These are phyloP conservation scores for Corythaeola cristata DNA, from an alignment of 2,113 vertebrate species.

Conservation along the genomic window DNA sequence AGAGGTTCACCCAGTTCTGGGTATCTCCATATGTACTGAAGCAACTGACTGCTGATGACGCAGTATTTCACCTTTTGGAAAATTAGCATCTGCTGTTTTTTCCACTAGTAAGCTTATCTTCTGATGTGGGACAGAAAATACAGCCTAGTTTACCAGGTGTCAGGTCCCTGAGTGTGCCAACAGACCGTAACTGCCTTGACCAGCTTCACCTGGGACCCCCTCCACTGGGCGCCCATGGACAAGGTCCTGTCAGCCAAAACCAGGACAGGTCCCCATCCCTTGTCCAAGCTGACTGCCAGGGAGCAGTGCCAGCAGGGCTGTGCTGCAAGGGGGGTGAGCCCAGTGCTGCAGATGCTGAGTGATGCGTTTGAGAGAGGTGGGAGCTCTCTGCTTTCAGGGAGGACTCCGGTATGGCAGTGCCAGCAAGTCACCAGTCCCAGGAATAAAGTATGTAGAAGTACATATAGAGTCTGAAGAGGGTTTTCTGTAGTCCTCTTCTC, in stretches of 20 bases:
- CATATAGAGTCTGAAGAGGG: not conserved
- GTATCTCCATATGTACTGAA: not conserved
- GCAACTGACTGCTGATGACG: not conserved
- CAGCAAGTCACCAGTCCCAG: not conserved
- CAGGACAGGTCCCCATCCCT: not conserved
- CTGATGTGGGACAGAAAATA: not conserved
- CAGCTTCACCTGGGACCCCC: not conserved
- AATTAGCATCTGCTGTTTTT: not conserved
- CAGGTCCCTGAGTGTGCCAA: not conserved
- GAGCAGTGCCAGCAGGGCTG: not conserved
- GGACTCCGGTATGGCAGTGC: too few species aligned
- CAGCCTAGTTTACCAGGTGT: not conserved
- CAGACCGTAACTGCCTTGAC: not conserved
- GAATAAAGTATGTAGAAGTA: not conserved
- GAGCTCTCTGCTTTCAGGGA: not conserved
- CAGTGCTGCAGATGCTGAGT: rapidly evolving
- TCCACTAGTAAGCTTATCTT: not conserved
- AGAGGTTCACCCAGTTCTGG: not conserved
- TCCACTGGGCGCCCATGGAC: too few species aligned
- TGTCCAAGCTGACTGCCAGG: not conserved
- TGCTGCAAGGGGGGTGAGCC: not conserved
- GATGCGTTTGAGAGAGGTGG: not conserved
- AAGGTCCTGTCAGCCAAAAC: too few species aligned
- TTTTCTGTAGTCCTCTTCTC: not conserved
- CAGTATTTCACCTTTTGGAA: not conserved